A percentile compares a stretch with the other conserved stretches of the same genome.
These are phyloP conservation scores for Lepidochitona cinerea DNA, from an alignment of 2,888 invertebrate genomes.

Conservation along the genomic window DNA sequence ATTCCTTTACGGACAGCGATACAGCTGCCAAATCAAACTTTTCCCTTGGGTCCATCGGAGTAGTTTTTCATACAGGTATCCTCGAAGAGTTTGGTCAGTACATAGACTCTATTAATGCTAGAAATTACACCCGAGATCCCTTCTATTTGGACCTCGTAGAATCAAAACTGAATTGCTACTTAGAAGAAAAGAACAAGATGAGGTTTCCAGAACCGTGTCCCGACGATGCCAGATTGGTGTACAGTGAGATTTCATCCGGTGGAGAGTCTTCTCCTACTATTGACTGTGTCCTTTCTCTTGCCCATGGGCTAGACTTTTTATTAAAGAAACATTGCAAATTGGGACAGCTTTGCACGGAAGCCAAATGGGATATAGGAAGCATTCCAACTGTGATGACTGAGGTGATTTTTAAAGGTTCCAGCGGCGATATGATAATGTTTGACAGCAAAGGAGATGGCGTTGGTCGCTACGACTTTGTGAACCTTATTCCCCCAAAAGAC, in stretches of 20 bases:
- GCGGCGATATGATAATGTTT: background rate
- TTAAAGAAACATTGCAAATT: background rate
- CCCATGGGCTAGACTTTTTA: background rate
- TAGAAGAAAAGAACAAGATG: background rate
- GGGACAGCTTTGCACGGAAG: background rate
- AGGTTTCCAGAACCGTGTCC: background rate
- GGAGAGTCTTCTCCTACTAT: background rate
- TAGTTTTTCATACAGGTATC: background rate
- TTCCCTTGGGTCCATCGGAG: background rate
- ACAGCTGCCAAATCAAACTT: background rate
- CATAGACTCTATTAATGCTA: background rate
- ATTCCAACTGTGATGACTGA: background rate
- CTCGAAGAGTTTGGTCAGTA: background rate
- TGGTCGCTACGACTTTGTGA: background rate
- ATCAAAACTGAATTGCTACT: background rate
- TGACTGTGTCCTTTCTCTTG: background rate
- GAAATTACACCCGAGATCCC: background rate
- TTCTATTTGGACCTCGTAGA: background rate
- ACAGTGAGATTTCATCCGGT: background rate
- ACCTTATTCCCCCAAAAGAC: background rate
- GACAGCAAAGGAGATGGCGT: constrained; percentile 2
- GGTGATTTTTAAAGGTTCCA: background rate
- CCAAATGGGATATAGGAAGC: background rate
- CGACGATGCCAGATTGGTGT: background rate
- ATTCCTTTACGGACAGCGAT: background rate